Percentiles rank a stretch among this genome's conserved stretches.
These are phyloP conservation scores for Jaculus jaculus DNA, from an alignment of 2,113 vertebrate species.

Conservation along the genomic window DNA sequence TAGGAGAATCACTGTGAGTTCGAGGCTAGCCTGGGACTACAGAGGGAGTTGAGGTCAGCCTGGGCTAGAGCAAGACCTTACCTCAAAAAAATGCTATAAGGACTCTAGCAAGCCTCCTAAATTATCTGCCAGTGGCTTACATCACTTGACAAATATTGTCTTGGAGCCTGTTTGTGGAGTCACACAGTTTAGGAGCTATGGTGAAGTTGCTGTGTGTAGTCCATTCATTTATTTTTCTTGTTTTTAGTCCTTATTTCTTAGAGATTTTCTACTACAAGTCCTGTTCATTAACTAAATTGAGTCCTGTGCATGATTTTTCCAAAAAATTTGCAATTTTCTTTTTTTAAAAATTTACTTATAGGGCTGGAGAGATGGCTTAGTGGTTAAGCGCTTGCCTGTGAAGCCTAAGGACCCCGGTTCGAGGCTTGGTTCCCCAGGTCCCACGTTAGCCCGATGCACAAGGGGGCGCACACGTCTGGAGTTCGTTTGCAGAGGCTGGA, in stretches of 20 bases:
- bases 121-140: background rate
- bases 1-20: too few species aligned
- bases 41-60: too few species aligned
- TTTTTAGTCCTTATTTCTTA: conserved; percentile 55
- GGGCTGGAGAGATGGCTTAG: too few species aligned
- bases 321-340: background rate
- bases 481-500: too few species aligned
- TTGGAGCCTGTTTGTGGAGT: conserved; percentile 19
- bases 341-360: too few species aligned
- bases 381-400: too few species aligned
- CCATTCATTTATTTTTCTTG: conserved; percentile 55
- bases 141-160: conserved; percentile 53
- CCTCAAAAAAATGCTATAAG: background rate
- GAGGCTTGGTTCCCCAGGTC: too few species aligned
- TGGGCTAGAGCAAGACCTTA: too few species aligned
- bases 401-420: too few species aligned
- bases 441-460: too few species aligned
- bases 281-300: conserved; percentile 26
- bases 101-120: conserved; percentile 6
- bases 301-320: background rate
- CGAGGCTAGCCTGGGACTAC: too few species aligned
- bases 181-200: conserved; percentile 14
- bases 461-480: too few species aligned
- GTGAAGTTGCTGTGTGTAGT: conserved; percentile 16
- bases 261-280: conserved; percentile 54